phyloP scores from a whole-genome alignment of 1,140 invertebrate genomes.

The Chlorops oryzae region DNA sequence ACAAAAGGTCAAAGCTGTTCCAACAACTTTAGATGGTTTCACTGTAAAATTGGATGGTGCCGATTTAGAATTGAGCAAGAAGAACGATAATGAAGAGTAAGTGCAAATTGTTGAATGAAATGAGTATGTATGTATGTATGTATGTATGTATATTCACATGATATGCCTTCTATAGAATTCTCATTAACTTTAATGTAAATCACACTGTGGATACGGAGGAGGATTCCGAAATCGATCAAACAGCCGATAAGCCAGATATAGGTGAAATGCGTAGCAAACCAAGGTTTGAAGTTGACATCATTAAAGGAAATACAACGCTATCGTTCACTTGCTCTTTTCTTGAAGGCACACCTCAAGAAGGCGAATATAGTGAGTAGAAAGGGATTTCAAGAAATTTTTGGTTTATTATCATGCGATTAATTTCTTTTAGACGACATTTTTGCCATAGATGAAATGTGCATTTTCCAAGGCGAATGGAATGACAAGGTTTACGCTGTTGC shows the following conservation, averaged over 20 bases:
- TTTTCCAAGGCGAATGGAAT: constrained; percentile 75
- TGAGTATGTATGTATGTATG: background rate
- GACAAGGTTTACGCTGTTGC: constrained; percentile 80
- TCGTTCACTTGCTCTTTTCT: constrained; percentile 78
- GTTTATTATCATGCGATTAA: too few species aligned
- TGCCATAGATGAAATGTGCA: constrained; percentile 79
- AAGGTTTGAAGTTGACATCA: constrained; percentile 75
- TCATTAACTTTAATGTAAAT: constrained; percentile 79
- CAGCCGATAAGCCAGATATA: constrained; percentile 62
- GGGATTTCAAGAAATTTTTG: too few species aligned
- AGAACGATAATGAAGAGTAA: constrained; percentile 67
- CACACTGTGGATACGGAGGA: constrained; percentile 78
- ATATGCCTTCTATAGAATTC: constrained; percentile 54
- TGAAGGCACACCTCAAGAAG: constrained; percentile 57
- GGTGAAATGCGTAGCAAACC: constrained; percentile 83
- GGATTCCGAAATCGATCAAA: constrained; percentile 58
- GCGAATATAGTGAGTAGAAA: constrained; percentile 57
- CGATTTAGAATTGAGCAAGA: constrained; percentile 70
- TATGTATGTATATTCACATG: background rate
- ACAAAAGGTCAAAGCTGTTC: constrained; percentile 66
- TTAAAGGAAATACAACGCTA: constrained; percentile 66
- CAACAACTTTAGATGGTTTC: constrained; percentile 73
- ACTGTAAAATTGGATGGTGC: constrained; percentile 67
- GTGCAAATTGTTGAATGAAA: constrained; percentile 28
- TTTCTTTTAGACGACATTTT: constrained; percentile 62